Evolutionary conservation across 2,113 vertebrate genomes (phyloP), one percentile per base, ranked within the genome.

Genomic region (Gavia stellata): DNA sequence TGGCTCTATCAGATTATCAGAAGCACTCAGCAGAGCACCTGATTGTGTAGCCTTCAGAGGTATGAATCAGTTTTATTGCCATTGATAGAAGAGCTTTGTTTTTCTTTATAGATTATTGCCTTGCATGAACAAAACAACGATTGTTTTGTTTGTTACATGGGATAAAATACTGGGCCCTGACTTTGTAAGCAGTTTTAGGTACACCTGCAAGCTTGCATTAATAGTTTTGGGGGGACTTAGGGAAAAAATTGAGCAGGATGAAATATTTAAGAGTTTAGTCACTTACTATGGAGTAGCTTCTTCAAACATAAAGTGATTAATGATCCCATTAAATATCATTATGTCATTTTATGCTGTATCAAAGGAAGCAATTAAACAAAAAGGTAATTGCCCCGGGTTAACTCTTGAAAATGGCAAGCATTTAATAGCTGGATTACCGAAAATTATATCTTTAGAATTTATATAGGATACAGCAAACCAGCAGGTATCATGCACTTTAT

Each of bases 291-390:
- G 71, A 94, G 75, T 56, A 86, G 61, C 82, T 84, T 96, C 86
- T 92, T 95, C 93, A 96, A 94, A 94, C 65, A 70, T 45, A 90
- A 90, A 95, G 68, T 95, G 94, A 92, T 91, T 96, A 93, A 96
- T 94, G 90, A 92, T 92, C 45, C 81, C 66, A 92, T 93, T 96
- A 97, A 88, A 91, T 94, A 91, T 96, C 83, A 95, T 95, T 93
- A 93, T 95, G 81, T 63, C 73, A 81, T 92, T 96, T 90, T 67
- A 42, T 65, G 61, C 80, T 91, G 61, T 94, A 92, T 96, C 83
- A 93, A 92, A 96, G 90, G 90, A 95, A 86, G 75, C 82, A 91
- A 92, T 94, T 95, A 93, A 91, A 84, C 65, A 93, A 90, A 88
- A 92, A 94, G 92, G 80, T 96, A 89, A 91, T 92, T 91, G 91